Percentiles rank a stretch among this genome's conserved stretches.
Conservation (phyloP, 2,888 invertebrate species). For the Monochamus alternatus region DNA sequence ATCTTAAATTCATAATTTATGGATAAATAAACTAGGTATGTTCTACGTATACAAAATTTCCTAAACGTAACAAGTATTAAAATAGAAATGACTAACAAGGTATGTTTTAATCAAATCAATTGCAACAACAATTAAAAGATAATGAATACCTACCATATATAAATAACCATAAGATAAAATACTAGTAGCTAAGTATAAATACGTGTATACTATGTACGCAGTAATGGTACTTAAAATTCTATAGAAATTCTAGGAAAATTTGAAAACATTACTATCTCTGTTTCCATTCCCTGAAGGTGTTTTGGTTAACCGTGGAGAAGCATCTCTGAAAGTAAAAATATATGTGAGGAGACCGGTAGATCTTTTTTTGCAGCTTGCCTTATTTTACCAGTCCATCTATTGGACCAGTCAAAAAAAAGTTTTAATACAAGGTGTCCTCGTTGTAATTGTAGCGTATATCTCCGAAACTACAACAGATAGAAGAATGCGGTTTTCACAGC, state of each 20-base stretch:
- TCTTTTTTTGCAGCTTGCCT: no score
- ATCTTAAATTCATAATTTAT: no score
- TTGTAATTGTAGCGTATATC: no score
- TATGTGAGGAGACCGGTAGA: no score
- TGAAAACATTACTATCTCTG: background rate
- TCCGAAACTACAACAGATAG: no score
- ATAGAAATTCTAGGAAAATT: conserved; percentile 6
- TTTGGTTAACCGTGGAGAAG: background rate
- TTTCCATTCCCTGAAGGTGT: background rate
- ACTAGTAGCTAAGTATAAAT: background rate
- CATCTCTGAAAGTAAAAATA: conserved; percentile 6
- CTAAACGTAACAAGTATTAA: background rate
- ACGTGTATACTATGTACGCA: background rate
- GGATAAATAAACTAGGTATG: no score
- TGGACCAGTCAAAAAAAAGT: no score
- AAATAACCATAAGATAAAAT: background rate
- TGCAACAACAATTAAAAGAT: background rate
- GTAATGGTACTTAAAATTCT: background rate
- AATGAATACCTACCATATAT: background rate
- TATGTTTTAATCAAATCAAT: background rate
- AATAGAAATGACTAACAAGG: background rate
- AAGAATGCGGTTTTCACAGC: no score
- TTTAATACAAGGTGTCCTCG: no score
- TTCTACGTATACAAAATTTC: no score
- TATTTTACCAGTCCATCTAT: no score